phyloP scores from a whole-genome alignment of 2,888 invertebrate species.

The Atrina japonica region DNA sequence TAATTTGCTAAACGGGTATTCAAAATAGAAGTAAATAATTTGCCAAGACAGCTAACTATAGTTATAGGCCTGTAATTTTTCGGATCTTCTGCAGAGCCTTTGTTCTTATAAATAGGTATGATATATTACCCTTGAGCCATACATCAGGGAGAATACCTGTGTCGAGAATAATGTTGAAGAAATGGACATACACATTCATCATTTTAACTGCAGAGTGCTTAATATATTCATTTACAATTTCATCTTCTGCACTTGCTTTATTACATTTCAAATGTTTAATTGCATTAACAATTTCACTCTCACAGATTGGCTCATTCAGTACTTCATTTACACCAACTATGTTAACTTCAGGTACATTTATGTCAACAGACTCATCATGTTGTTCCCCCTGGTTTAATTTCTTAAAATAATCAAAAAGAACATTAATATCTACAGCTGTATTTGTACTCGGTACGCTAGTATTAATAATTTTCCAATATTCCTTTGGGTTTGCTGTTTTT shows the following conservation, averaged over 20 bases:
- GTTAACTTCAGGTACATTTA: no score
- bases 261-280: no score
- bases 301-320: no score
- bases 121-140: constrained; percentile 24
- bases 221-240: no score
- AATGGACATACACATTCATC: constrained; percentile 4
- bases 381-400: constrained; percentile 16
- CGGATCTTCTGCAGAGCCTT: constrained; percentile 11
- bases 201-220: no score
- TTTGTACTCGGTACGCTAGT: not conserved
- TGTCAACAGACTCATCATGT: no score
- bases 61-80: constrained; percentile 36
- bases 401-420: constrained; percentile 22
- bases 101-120: constrained; percentile 37
- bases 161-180: constrained; percentile 8
- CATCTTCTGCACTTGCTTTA: no score
- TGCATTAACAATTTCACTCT: no score
- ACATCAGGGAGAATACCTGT: constrained; percentile 24
- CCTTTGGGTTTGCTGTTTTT: constrained; percentile 1
- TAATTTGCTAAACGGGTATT: constrained; percentile 4
- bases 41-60: constrained; percentile 2
- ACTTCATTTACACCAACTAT: no score
- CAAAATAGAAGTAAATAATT: constrained; percentile 20
- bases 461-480: constrained; percentile 21
- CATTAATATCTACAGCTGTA: not conserved